Evolutionary conservation across 2,797 vertebrate genomes (phyloP).

Genomic region (Liasis olivaceus): DNA sequence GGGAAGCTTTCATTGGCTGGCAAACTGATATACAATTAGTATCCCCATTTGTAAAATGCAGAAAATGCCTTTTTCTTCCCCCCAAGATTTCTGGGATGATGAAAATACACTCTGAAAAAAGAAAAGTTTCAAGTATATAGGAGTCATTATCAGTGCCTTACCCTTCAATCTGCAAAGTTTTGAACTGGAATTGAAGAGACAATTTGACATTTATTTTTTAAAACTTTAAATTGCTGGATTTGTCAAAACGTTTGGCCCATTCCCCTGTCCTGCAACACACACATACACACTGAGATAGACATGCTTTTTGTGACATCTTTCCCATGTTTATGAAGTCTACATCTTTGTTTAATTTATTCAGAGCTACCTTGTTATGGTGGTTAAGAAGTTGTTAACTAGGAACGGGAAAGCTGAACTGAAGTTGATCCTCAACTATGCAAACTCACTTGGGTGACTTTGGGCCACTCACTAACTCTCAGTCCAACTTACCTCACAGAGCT

Average conservation of each 20-base stretch:
- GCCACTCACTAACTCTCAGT: background rate
- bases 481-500: background rate
- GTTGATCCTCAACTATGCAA: background rate
- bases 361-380: background rate
- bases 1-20: background rate
- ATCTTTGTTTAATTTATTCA: background rate
- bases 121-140: background rate
- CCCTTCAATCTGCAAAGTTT: slow-evolving; percentile 1
- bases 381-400: background rate
- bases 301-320: slow-evolving; percentile 35
- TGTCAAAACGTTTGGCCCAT: slow-evolving; percentile 37
- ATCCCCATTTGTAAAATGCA: background rate
- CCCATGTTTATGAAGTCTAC: background rate
- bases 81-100: background rate
- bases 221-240: slow-evolving; percentile 40
- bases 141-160: background rate
- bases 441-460: background rate
- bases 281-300: background rate
- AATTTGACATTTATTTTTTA: slow-evolving; percentile 27
- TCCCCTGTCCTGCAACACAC: background rate
- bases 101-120: background rate
- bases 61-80: background rate
- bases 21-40: background rate
- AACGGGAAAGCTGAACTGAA: background rate
- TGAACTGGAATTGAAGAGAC: slow-evolving; percentile 39